Evolutionary conservation across 2,888 invertebrate species (phyloP).

Genomic region (Nemotelus nigrinus): DNA sequence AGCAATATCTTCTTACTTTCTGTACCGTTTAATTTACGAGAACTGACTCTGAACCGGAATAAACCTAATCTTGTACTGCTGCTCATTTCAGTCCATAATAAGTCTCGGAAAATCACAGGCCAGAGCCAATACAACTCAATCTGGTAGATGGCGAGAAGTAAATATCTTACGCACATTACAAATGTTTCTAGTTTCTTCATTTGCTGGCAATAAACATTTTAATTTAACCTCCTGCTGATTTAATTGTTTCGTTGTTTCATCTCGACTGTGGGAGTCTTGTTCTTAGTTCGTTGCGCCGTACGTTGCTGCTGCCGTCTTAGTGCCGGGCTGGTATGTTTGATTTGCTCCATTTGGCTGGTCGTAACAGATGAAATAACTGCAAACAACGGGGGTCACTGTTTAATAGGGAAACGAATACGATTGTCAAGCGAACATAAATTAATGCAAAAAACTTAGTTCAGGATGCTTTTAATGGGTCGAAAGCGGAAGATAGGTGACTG

Average conservation of each 20-base stretch:
- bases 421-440: constrained; percentile 27
- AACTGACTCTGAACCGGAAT: background rate
- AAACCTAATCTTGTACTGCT: background rate
- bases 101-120: background rate
- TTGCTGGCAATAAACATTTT: constrained; percentile 51
- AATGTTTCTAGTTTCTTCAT: constrained; percentile 50
- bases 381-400: constrained; percentile 29
- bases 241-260: constrained; percentile 48
- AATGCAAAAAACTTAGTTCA: background rate
- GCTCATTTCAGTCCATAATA: background rate
- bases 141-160: constrained; percentile 13
- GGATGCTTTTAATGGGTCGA: too few species aligned
- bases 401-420: constrained; percentile 28
- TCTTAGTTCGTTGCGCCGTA: background rate
- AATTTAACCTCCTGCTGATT: constrained; percentile 50
- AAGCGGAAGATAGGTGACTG: too few species aligned
- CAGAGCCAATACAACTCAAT: too few species aligned
- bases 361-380: constrained; percentile 8
- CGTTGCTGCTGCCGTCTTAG: background rate
- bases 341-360: constrained; percentile 9
- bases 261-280: constrained; percentile 5
- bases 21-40: constrained; percentile 34
- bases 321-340: background rate
- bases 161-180: constrained; percentile 43
- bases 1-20: constrained; percentile 6